A percentile compares a stretch with the other conserved stretches of the same genome.
phyloP scores from a whole-genome alignment of 1,140 invertebrate species.

The Microplitis mediator region DNA sequence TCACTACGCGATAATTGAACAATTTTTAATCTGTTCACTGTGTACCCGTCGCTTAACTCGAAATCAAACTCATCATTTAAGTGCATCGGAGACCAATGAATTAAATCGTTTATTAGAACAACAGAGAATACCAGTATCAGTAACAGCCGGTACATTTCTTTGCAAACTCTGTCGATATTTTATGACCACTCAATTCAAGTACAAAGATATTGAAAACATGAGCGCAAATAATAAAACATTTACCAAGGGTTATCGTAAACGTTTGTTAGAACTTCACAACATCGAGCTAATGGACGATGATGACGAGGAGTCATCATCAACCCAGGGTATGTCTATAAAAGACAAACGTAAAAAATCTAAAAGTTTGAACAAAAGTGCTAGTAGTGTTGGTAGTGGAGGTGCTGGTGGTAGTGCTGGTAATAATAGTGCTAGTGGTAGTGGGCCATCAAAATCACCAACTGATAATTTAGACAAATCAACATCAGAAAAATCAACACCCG shows the following conservation, averaged over 20 bases:
- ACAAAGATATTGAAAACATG: constrained; percentile 61
- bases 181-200: constrained; percentile 71
- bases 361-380: constrained; percentile 37
- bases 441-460: constrained; percentile 47
- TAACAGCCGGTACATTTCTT: constrained; percentile 65
- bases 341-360: constrained; percentile 63
- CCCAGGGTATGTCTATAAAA: constrained; percentile 53
- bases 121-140: constrained; percentile 71
- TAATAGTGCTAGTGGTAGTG: not conserved
- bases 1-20: constrained; percentile 67
- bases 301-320: constrained; percentile 56
- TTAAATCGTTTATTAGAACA: constrained; percentile 70
- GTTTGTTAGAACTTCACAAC: constrained; percentile 74
- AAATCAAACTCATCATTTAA: constrained; percentile 71
- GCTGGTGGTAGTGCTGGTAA: too few relatives aligned
- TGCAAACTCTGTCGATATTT: constrained; percentile 83
- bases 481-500: constrained; percentile 47
- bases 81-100: constrained; percentile 67
- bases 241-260: constrained; percentile 69
- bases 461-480: constrained; percentile 38
- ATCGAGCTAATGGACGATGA: constrained; percentile 70
- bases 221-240: constrained; percentile 65
- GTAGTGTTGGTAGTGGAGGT: too few relatives aligned
- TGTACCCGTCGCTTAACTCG: constrained; percentile 75
- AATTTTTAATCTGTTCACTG: constrained; percentile 75